These are phyloP conservation scores for Callosobruchus maculatus DNA, from an alignment of 2,888 invertebrate genomes.

Conservation along the genomic window DNA sequence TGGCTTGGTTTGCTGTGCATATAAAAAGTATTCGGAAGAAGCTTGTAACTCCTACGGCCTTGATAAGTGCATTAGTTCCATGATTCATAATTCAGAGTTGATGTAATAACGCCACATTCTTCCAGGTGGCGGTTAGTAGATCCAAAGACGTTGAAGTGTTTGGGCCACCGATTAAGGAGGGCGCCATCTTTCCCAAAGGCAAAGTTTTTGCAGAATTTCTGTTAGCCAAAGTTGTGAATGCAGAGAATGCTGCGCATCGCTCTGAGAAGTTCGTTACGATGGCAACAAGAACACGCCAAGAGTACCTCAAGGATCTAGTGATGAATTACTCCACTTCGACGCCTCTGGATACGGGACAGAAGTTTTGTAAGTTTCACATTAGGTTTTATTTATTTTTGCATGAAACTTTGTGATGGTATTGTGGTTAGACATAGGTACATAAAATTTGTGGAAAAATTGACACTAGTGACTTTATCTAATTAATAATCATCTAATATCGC, in stretches of 20 bases:
- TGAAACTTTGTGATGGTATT: too few species aligned
- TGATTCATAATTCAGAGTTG: too few species aligned
- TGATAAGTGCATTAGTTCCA: too few species aligned
- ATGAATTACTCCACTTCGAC: constrained; percentile 78
- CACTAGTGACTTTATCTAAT: too few species aligned
- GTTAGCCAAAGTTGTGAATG: constrained; percentile 93
- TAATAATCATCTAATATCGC: too few species aligned
- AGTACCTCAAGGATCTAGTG: constrained; percentile 91
- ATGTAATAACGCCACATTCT: too few species aligned
- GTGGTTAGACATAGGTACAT: too few species aligned
- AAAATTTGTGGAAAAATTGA: too few species aligned
- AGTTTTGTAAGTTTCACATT: constrained; percentile 70
- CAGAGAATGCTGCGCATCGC: constrained; percentile 93
- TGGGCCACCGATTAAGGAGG: constrained; percentile 90
- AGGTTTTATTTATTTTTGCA: too few species aligned
- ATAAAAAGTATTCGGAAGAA: too few species aligned
- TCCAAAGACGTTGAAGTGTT: constrained; percentile 95
- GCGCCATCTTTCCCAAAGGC: constrained; percentile 82
- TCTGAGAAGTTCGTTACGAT: constrained; percentile 96
- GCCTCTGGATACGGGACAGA: constrained; percentile 78
- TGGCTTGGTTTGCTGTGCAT: too few species aligned
- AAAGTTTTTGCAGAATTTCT: constrained; percentile 94
- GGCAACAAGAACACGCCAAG: constrained; percentile 92
- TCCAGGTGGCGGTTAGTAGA: constrained; percentile 49
- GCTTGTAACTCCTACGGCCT: too few species aligned